Base-by-base conservation (phyloP, 1,140 invertebrate genomes). In the Atta texana region DNA sequence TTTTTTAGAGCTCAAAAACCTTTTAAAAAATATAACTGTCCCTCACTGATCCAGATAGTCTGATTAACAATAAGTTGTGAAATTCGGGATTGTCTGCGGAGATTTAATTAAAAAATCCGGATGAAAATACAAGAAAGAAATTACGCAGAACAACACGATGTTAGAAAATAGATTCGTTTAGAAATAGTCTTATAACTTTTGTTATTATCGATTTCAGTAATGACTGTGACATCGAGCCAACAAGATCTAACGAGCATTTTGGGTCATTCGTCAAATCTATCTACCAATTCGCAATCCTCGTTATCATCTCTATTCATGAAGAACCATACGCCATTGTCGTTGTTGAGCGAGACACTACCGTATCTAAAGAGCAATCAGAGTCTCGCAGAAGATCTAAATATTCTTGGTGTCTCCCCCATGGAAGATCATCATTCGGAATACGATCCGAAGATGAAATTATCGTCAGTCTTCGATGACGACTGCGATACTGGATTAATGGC, bases 401-500 rank as follows among this genome's bases (percentile, higher is more conserved):
- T 93, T 61, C 87, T 94, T 0, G 89, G 76, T 1, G 88, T 71
- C 8, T 76, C 89, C 39, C 18, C 68, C 7, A 75, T 72, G 87
- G 88, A 89, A 7, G 88, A 88, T 63, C 89, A 92, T 85, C 90
- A 90, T 49, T 84, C 90, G 1, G 92, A 92, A 4, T 93, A 92
- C 6, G 91, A 91, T 12, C 4, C 88, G 0, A 93, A 92, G 77
- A 84, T 94, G 6, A 93, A 92, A 77, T 39, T 93, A 5, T 49
- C 89, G 1, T 78, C 76, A 1, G 92, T 92, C 3, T 93, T 92
- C 10, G 93, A 94, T 21, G 92, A 93, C 8, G 91, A 93, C 6
- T 69, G 69, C 7, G 92, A 93, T n/a, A 68, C 86, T 0, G 88
- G 88, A 0, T 88, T 92, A 12, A 77, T 90, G 18, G n/a, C 88